phyloP scores from a whole-genome alignment of 2,888 invertebrate species.

The Norana najaformis region DNA sequence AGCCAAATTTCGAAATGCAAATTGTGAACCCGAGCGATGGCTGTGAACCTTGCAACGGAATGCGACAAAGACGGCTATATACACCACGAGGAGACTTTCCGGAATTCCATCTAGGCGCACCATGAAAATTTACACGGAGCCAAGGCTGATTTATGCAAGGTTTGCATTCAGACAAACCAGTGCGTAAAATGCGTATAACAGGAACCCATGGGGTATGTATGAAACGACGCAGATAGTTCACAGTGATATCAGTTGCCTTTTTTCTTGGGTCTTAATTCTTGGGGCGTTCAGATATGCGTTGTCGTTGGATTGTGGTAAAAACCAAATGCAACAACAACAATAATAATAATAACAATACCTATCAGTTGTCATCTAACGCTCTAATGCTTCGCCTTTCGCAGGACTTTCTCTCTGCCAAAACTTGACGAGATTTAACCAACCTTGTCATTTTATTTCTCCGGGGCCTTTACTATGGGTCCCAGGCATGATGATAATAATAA shows the following conservation, averaged over 20 bases:
- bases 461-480: too few species aligned
- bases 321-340: too few species aligned
- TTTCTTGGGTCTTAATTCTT: not conserved
- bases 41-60: not conserved
- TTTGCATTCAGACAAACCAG: not conserved
- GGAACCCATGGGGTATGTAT: not conserved
- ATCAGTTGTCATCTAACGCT: too few species aligned
- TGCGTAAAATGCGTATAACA: not conserved
- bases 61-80: not conserved
- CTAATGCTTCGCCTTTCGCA: too few species aligned
- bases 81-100: not conserved
- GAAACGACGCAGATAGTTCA: not conserved
- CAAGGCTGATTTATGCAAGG: not conserved
- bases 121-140: not conserved
- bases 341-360: too few species aligned
- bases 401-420: too few species aligned
- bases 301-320: too few species aligned
- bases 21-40: not conserved
- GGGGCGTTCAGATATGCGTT: too few species aligned
- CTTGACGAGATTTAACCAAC: too few species aligned
- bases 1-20: not conserved
- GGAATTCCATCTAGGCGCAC: not conserved
- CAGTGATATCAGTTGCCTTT: not conserved
- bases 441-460: too few species aligned
- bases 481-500: too few species aligned